These are phyloP conservation scores for Merops nubicus DNA, from an alignment of 2,113 vertebrate genomes.

Conservation along the genomic window DNA sequence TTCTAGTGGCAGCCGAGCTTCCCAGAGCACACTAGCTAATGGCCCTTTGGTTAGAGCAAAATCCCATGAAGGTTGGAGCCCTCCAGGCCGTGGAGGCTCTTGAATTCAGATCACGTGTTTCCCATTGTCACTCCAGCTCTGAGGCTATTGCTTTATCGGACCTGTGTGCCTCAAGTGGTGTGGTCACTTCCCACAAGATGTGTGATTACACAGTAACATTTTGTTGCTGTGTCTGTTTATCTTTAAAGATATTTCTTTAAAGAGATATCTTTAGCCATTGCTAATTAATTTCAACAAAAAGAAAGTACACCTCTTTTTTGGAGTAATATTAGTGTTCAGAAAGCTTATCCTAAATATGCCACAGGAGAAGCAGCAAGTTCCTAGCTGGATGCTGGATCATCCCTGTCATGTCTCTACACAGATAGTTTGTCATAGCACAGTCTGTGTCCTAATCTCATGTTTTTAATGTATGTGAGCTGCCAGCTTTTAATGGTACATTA, in stretches of 20 bases:
- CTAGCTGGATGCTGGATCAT: neutral
- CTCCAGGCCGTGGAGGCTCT: neutral
- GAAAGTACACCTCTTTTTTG: neutral
- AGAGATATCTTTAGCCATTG: neutral
- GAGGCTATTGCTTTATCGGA: neutral
- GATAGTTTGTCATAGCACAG: neutral
- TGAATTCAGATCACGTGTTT: neutral
- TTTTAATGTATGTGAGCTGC: neutral
- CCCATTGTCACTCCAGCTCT: neutral
- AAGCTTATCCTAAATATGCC: neutral
- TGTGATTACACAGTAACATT: neutral
- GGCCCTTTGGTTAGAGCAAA: neutral
- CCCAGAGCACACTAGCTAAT: neutral
- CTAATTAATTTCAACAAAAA: neutral
- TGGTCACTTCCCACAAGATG: neutral
- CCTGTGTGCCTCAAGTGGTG: fast-evolving
- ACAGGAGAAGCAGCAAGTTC: neutral
- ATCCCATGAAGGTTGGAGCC: neutral
- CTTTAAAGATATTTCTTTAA: too few relatives aligned
- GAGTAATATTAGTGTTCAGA: neutral
- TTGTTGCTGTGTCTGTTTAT: neutral
- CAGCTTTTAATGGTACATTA: constrained; percentile 51
- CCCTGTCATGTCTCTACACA: neutral
- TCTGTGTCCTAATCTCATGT: neutral
- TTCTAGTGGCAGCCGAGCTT: neutral